Evolutionary conservation across 2,888 invertebrate species (phyloP).

Genomic region (Hemistola chrysoprasaria): DNA sequence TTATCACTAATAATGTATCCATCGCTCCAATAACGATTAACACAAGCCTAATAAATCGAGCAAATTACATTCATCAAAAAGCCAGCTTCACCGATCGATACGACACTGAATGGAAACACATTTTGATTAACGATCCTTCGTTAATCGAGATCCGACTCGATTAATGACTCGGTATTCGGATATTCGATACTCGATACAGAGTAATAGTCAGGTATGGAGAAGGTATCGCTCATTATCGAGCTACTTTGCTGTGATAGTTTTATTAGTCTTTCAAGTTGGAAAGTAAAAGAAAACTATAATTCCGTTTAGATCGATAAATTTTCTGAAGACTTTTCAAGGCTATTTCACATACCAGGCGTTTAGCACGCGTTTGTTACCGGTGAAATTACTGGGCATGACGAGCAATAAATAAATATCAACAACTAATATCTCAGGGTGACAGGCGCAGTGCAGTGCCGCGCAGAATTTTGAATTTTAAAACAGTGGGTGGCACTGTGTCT

Average conservation of each 20-base stretch:
- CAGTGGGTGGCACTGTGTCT: too few species aligned
- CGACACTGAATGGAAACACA: conserved; percentile 31
- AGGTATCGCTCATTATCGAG: conserved; percentile 12
- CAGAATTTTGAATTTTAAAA: too few species aligned
- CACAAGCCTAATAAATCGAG: conserved; percentile 16
- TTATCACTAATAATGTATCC: too few species aligned
- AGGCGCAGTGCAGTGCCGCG: too few species aligned
- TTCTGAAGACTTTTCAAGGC: too few species aligned
- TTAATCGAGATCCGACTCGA: conserved; percentile 37
- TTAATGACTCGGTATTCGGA: conserved; percentile 33
- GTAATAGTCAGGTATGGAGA: conserved; percentile 28
- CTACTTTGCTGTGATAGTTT: conserved; percentile 16
- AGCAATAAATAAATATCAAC: too few species aligned
- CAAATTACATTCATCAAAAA: conserved; percentile 27
- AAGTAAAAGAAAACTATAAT: too few species aligned
- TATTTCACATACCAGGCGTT: too few species aligned
- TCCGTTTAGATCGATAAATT: too few species aligned
- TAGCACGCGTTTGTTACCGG: too few species aligned
- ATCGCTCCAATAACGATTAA: conserved; percentile 9
- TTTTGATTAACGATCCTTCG: conserved; percentile 42
- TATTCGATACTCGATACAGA: conserved; percentile 35
- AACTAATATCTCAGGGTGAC: too few species aligned
- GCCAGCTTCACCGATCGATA: conserved; percentile 29
- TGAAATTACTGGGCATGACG: too few species aligned
- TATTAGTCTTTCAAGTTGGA: not conserved